Evolutionary conservation across 2,888 invertebrate genomes (phyloP).

Genomic region (Epinotia demarniana): DNA sequence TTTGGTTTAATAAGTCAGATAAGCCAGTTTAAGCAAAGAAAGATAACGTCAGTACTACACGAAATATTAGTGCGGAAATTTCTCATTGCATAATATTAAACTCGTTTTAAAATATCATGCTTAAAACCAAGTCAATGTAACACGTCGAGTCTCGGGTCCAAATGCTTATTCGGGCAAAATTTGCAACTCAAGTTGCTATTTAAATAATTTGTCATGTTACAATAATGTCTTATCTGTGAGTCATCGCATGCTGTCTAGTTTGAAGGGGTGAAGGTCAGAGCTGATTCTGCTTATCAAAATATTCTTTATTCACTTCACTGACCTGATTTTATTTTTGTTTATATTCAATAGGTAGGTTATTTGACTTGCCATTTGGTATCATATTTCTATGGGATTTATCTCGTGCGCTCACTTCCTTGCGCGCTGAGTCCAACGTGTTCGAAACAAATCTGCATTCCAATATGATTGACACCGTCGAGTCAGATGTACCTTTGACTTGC

Average conservation of each 20-base stretch:
- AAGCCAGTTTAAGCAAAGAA: constrained; percentile 25
- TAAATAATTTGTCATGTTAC: constrained; percentile 36
- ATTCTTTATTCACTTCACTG: constrained; percentile 14
- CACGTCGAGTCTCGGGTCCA: neutral
- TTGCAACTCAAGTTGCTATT: constrained; percentile 33
- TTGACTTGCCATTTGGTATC: no score
- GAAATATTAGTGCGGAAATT: neutral
- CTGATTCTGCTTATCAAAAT: constrained; percentile 8
- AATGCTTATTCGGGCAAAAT: constrained; percentile 4
- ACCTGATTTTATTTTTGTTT: constrained; percentile 13
- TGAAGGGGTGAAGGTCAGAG: constrained; percentile 27
- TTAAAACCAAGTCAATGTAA: neutral
- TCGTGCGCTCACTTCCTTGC: no score
- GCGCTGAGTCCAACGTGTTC: neutral
- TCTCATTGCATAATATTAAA: constrained; percentile 27
- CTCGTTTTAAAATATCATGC: constrained; percentile 18
- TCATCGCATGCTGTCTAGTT: constrained; percentile 27
- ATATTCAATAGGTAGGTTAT: no score
- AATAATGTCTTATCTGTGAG: constrained; percentile 39
- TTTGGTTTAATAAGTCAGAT: constrained; percentile 21
- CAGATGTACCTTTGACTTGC: neutral
- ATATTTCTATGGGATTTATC: no score
- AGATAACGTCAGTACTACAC: constrained; percentile 8
- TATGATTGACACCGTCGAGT: constrained; percentile 1
- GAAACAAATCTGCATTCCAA: constrained; percentile 1